A percentile compares a stretch with the other conserved stretches of the same genome.
Conservation (phyloP, 2,888 invertebrate species). For the Cepaea hortensis region DNA sequence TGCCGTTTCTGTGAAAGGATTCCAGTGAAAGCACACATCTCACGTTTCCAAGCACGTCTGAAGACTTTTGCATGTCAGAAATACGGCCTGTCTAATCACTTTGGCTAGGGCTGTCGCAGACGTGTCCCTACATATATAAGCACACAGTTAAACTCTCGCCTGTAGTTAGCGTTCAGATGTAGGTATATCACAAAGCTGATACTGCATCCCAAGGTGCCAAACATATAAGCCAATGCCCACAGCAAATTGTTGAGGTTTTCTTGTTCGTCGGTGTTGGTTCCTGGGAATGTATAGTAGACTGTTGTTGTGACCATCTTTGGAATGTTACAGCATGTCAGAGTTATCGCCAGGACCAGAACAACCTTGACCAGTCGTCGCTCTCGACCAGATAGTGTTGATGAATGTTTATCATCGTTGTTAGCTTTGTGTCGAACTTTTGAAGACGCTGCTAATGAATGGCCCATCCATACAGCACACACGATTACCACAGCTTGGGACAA, state of each 20-base stretch:
- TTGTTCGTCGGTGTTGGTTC: background rate
- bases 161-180: background rate
- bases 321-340: background rate
- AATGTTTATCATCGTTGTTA: background rate
- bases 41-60: too few species aligned
- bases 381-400: background rate
- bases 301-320: background rate
- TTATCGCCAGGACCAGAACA: background rate
- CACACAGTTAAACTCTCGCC: background rate
- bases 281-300: background rate
- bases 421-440: background rate
- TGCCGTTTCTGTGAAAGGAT: too few species aligned
- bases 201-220: background rate
- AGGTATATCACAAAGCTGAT: background rate
- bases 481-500: background rate
- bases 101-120: too few species aligned
- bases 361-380: background rate
- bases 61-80: too few species aligned
- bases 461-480: conserved; percentile 16
- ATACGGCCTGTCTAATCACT: too few species aligned
- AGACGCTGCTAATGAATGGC: background rate
- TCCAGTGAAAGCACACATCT: too few species aligned
- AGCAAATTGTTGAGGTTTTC: background rate
- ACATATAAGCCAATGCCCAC: background rate
- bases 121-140: too few species aligned